phyloP scores from a whole-genome alignment of 2,113 vertebrate genomes.

The Todiramphus saurophagus region DNA sequence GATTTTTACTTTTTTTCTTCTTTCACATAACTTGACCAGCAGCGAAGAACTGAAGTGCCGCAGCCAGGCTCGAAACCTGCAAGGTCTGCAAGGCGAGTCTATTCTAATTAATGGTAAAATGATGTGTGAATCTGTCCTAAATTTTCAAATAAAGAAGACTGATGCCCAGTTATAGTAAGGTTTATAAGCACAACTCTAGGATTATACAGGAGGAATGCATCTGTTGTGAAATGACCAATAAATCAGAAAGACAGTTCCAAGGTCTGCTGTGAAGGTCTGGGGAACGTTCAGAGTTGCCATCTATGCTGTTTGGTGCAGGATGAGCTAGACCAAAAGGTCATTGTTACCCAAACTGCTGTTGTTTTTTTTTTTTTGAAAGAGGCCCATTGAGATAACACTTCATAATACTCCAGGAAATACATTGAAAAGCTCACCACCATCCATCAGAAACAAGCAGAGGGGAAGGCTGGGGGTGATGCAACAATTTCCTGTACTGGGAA shows the following conservation, averaged over 20 bases:
- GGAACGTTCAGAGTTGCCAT: slow-evolving; percentile 35
- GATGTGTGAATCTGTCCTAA: slow-evolving; percentile 55
- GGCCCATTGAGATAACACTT: neutral
- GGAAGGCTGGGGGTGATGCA: neutral
- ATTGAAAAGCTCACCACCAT: neutral
- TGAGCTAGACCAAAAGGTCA: slow-evolving; percentile 10
- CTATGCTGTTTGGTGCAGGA: neutral
- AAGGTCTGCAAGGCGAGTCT: neutral
- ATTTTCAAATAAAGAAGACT: slow-evolving; percentile 61
- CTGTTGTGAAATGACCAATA: slow-evolving; percentile 13
- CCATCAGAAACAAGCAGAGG: neutral
- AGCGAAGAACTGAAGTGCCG: neutral
- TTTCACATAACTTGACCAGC: neutral
- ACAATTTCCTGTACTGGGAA: neutral
- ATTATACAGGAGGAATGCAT: slow-evolving; percentile 34
- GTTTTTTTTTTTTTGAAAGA: neutral
- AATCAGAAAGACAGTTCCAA: slow-evolving; percentile 57
- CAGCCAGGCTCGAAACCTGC: neutral
- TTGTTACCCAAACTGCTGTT: neutral
- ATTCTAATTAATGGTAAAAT: slow-evolving; percentile 46
- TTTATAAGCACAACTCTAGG: slow-evolving; percentile 37
- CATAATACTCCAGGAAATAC: neutral
- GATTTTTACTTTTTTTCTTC: neutral
- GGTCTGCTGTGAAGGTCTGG: slow-evolving; percentile 59
- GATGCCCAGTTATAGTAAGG: slow-evolving; percentile 32